These are phyloP conservation scores for Morinoia aosen DNA, from an alignment of 2,888 invertebrate genomes.

Conservation along the genomic window DNA sequence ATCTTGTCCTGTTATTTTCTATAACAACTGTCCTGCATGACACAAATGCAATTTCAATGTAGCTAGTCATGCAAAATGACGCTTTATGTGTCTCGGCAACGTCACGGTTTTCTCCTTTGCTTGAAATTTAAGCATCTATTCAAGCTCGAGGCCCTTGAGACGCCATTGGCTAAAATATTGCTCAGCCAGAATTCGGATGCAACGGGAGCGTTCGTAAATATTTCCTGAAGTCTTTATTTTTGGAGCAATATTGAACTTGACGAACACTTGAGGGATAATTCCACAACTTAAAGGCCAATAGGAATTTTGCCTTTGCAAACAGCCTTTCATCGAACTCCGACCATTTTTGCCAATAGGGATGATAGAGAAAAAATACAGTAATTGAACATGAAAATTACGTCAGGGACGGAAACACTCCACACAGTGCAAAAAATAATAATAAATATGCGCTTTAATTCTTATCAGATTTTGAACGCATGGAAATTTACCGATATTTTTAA, in stretches of 20 bases:
- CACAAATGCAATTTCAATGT: neutral
- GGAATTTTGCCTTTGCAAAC: neutral
- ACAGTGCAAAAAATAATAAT: too few species aligned
- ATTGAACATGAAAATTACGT: too few species aligned
- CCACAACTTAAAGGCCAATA: neutral
- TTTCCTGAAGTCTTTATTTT: neutral
- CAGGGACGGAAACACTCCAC: too few species aligned
- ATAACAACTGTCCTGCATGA: neutral
- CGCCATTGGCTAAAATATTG: neutral
- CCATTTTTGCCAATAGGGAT: neutral
- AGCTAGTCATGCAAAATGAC: neutral
- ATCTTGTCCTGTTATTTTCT: neutral
- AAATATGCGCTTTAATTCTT: too few species aligned
- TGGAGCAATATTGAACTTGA: neutral
- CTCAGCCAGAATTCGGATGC: neutral
- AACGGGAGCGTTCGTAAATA: neutral
- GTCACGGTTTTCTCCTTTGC: neutral
- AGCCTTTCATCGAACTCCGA: too few species aligned
- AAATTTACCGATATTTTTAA: too few species aligned
- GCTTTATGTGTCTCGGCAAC: neutral
- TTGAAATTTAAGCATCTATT: neutral
- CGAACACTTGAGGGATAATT: neutral
- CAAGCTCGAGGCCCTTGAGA: neutral
- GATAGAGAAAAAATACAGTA: too few species aligned
- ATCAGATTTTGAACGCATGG: too few species aligned